A percentile compares a stretch with the other conserved stretches of the same genome.
Conservation (phyloP, 2,888 invertebrate species). For the Eugnorisma glareosa region DNA sequence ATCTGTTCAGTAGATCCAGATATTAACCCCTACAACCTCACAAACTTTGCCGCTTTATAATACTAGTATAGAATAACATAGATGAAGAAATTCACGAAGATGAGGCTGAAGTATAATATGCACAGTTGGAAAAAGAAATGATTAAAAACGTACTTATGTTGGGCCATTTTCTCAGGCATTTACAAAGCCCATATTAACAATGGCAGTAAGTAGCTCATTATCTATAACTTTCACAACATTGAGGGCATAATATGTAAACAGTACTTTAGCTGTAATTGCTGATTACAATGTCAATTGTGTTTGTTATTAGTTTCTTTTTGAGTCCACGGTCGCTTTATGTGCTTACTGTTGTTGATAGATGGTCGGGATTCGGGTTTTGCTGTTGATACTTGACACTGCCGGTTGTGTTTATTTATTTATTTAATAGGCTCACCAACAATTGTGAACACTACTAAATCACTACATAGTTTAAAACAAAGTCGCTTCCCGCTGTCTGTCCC, state of each 20-base stretch:
- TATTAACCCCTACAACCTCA: too few species aligned
- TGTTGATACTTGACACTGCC: not conserved
- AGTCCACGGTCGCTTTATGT: constrained; percentile 48
- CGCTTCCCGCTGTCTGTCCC: too few species aligned
- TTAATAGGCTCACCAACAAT: not conserved
- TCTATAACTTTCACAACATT: constrained; percentile 41
- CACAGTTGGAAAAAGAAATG: not conserved
- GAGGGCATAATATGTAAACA: constrained; percentile 27
- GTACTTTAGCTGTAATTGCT: constrained; percentile 35
- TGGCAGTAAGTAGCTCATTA: constrained; percentile 23
- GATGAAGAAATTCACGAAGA: too few species aligned
- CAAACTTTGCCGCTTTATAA: too few species aligned
- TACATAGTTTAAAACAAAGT: too few species aligned
- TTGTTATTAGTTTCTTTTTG: constrained; percentile 47
- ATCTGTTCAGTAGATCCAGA: too few species aligned
- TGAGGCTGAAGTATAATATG: not conserved
- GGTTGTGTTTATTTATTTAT: not conserved
- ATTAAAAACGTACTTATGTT: not conserved
- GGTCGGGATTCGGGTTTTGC: not conserved
- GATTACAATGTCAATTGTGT: constrained; percentile 54
- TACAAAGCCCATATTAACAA: constrained; percentile 4
- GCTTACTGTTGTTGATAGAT: constrained; percentile 29
- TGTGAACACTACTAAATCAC: not conserved
- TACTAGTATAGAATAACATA: too few species aligned
- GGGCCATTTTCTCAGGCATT: not conserved